Evolutionary conservation across 2,888 invertebrate genomes (phyloP).

Genomic region (Phanerotoma sp.): DNA sequence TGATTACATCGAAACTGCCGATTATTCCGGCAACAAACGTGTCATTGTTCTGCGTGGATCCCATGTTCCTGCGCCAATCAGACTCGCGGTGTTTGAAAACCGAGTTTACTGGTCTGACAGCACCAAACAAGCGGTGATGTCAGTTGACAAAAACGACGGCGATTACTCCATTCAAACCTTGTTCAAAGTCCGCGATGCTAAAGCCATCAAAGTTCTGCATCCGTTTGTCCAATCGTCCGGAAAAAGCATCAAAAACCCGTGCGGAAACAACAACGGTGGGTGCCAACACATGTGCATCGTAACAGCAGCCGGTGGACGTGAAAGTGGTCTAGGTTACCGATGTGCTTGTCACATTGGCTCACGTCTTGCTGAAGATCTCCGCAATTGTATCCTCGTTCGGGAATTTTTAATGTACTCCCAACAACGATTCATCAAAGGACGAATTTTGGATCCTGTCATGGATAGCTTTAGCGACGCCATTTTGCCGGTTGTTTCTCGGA

Average conservation of each 20-base stretch:
- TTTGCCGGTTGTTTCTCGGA: constrained; percentile 85
- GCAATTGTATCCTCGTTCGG: constrained; percentile 77
- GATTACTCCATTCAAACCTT: constrained; percentile 76
- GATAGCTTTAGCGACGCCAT: constrained; percentile 95
- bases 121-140: constrained; percentile 85
- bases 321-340: constrained; percentile 76
- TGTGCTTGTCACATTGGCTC: constrained; percentile 93
- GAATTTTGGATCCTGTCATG: constrained; percentile 82
- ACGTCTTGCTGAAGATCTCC: constrained; percentile 70
- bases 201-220: constrained; percentile 81
- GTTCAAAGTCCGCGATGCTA: constrained; percentile 80
- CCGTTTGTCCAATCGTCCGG: constrained; percentile 73
- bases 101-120: constrained; percentile 89
- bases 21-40: constrained; percentile 85
- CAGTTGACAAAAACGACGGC: constrained; percentile 83
- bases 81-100: constrained; percentile 82
- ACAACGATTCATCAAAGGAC: constrained; percentile 93
- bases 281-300: constrained; percentile 95
- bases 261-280: constrained; percentile 82
- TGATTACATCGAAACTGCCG: constrained; percentile 94
- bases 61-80: constrained; percentile 82
- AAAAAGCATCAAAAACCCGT: constrained; percentile 71
- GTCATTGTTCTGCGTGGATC: constrained; percentile 79
- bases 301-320: constrained; percentile 68
- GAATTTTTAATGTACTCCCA: constrained; percentile 96